phyloP scores from a whole-genome alignment of 2,797 vertebrate genomes.

The Leptodactylus fallax region DNA sequence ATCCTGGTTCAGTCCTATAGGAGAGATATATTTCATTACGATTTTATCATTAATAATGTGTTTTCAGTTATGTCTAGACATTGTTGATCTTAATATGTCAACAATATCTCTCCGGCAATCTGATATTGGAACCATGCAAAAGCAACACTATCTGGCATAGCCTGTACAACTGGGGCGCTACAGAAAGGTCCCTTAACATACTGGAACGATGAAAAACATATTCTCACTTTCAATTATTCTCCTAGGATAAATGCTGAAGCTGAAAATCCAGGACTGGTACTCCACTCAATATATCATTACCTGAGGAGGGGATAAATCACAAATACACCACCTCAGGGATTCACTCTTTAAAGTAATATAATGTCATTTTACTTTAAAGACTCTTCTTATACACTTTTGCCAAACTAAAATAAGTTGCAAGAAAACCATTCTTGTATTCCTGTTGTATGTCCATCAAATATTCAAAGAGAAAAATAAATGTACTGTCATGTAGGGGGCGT shows the following conservation, averaged over 20 bases:
- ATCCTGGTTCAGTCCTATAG: conserved; percentile 31
- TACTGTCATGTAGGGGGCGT: not conserved
- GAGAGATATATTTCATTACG: conserved; percentile 53
- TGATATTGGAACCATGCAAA: conserved; percentile 46
- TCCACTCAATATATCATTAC: conserved; percentile 33
- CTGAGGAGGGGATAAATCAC: no score
- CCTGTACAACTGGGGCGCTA: conserved; percentile 29
- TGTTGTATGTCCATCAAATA: conserved; percentile 23
- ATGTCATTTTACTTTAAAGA: conserved; percentile 14
- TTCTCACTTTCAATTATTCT: conserved; percentile 46
- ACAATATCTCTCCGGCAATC: conserved; percentile 58
- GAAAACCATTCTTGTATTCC: not conserved
- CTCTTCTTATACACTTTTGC: not conserved
- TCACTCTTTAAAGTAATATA: not conserved
- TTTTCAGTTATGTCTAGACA: conserved; percentile 61
- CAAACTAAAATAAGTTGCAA: not conserved
- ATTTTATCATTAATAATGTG: conserved; percentile 60
- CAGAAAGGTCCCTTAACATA: conserved; percentile 33
- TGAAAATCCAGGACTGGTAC: conserved; percentile 27
- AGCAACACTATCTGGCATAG: conserved; percentile 43
- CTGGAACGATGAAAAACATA: conserved; percentile 33
- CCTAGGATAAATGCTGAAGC: conserved; percentile 16
- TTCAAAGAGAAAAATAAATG: conserved; percentile 8
- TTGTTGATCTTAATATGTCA: conserved; percentile 60
- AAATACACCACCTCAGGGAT: conserved; percentile 13